Percentiles rank a stretch among this genome's conserved stretches.
Evolutionary conservation across 1,140 invertebrate genomes (phyloP).

Genomic region (Vollenhovia emeryi): DNA sequence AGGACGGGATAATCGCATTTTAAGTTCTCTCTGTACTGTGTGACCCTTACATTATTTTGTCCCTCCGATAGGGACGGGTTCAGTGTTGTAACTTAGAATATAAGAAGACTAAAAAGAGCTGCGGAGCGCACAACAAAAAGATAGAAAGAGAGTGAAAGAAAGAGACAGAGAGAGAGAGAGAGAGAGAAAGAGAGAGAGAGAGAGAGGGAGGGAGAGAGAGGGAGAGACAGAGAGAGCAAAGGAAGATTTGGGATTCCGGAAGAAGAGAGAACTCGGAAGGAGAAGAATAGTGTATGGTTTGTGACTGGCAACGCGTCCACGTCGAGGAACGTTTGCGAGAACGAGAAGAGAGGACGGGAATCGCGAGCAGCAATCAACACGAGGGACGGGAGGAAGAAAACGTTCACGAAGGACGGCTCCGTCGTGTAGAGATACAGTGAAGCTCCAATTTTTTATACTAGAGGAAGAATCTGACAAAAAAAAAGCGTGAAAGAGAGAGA

Average conservation of each 20-base stretch:
- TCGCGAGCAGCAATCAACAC: conserved; percentile 7
- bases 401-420: conserved; percentile 43
- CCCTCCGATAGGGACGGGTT: conserved; percentile 81
- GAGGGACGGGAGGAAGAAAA: conserved; percentile 17
- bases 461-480: conserved; percentile 50
- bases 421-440: conserved; percentile 45
- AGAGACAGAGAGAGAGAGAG: no score
- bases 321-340: conserved; percentile 16
- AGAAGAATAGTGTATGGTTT: conserved; percentile 12
- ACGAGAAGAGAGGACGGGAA: background rate
- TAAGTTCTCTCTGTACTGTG: conserved; percentile 77
- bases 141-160: conserved; percentile 1
- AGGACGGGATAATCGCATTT: conserved; percentile 69
- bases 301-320: background rate
- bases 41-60: conserved; percentile 83
- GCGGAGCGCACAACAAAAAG: conserved; percentile 71
- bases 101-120: conserved; percentile 78
- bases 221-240: no score
- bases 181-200: no score
- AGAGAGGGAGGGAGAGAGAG: no score
- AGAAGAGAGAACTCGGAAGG: conserved; percentile 1
- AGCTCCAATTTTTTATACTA: conserved; percentile 73
- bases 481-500: conserved; percentile 36
- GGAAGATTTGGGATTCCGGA: conserved; percentile 37
- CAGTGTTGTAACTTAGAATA: conserved; percentile 84